phyloP scores from a whole-genome alignment of 1,140 invertebrate species.

The Belonocnema kinseyi region DNA sequence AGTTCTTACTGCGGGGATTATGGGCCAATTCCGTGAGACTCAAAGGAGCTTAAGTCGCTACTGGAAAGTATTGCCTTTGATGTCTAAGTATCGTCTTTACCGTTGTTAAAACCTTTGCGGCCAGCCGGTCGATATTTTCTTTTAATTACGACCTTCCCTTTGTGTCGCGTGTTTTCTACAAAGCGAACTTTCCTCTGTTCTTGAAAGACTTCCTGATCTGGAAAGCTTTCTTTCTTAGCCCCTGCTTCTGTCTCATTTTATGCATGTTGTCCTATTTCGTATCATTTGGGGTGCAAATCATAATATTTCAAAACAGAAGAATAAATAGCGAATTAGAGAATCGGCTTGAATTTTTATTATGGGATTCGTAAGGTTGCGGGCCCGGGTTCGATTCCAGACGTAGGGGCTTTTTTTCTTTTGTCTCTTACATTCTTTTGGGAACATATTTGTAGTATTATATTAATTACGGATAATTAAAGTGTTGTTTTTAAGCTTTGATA shows the following conservation, averaged over 20 bases:
- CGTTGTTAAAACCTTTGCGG: constrained; percentile 25
- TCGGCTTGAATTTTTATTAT: background rate
- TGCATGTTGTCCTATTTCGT: background rate
- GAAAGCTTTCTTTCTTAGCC: background rate
- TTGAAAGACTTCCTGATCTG: constrained; percentile 11
- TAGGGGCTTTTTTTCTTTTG: background rate
- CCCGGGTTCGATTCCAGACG: background rate
- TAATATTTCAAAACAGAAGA: too few species aligned
- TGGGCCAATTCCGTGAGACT: constrained; percentile 10
- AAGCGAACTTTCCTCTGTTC: constrained; percentile 4
- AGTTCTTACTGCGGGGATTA: constrained; percentile 16
- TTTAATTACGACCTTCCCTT: constrained; percentile 4
- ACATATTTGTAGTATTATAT: background rate
- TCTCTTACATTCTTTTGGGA: background rate
- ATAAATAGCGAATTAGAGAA: too few species aligned
- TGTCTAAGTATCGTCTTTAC: constrained; percentile 21
- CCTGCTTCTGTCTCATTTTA: background rate
- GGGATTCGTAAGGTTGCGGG: background rate
- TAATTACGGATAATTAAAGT: too few species aligned
- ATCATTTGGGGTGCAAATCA: too few species aligned
- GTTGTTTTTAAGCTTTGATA: too few species aligned
- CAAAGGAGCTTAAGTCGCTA: constrained; percentile 15
- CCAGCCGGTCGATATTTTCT: constrained; percentile 17
- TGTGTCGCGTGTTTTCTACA: background rate
- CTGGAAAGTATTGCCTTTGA: background rate